phyloP scores from a whole-genome alignment of 2,113 vertebrate species.

The Raja brachyura region DNA sequence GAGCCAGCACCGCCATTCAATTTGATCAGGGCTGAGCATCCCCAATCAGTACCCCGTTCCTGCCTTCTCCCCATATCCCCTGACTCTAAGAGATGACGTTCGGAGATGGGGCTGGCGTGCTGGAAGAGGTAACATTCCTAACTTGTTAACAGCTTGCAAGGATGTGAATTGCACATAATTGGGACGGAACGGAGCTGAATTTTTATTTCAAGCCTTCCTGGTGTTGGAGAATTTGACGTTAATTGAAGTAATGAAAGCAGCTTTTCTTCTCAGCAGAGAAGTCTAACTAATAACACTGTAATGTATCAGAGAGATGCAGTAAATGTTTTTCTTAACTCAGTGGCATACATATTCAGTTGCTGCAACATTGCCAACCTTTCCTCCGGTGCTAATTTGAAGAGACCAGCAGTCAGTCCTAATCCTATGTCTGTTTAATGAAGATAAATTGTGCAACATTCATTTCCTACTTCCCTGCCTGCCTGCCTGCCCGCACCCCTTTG shows the following conservation, averaged over 20 bases:
- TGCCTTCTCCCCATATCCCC: too few species aligned
- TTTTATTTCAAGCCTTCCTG: conserved; percentile 22
- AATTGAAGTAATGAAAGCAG: conserved; percentile 37
- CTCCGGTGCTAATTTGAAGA: conserved; percentile 43
- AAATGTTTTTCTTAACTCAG: conserved; percentile 18
- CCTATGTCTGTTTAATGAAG: conserved; percentile 52
- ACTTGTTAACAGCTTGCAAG: not conserved
- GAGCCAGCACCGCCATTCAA: too few species aligned
- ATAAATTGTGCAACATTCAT: conserved; percentile 48
- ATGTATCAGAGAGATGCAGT: conserved; percentile 4
- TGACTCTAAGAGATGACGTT: too few species aligned
- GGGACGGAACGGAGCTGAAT: conserved; percentile 18
- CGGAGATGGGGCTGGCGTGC: not conserved
- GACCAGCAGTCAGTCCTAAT: conserved; percentile 51
- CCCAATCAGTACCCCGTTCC: too few species aligned
- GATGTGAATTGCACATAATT: not conserved
- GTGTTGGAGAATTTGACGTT: conserved; percentile 23
- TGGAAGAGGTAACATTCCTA: not conserved
- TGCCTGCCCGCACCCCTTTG: not conserved
- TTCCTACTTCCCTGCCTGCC: not conserved
- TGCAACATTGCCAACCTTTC: conserved; percentile 48
- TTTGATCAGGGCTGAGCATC: too few species aligned
- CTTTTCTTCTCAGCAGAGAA: conserved; percentile 18
- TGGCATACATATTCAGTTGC: conserved; percentile 46
- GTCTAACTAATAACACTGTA: conserved; percentile 18